Conservation (phyloP, 2,797 vertebrate species). For the Chaetophractus vellerosus region DNA sequence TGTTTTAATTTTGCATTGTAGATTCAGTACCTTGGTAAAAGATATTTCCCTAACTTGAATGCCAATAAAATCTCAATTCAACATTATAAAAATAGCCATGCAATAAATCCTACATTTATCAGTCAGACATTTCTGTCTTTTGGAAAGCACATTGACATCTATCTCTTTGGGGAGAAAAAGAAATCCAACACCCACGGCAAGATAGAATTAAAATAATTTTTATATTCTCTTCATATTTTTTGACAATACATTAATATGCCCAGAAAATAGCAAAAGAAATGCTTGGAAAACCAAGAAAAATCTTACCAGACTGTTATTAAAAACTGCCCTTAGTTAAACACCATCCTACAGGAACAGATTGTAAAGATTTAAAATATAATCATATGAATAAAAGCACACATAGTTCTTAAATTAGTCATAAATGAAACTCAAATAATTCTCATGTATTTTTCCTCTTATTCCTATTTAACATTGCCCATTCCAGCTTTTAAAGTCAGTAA, state of each 20-base stretch:
- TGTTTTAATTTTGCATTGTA: neutral
- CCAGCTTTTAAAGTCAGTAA: constrained; percentile 58
- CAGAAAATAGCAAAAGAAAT: constrained; percentile 63
- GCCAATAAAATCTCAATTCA: constrained; percentile 33
- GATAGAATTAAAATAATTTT: constrained; percentile 81
- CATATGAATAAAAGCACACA: constrained; percentile 85
- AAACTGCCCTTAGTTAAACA: constrained; percentile 84
- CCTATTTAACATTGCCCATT: constrained; percentile 17
- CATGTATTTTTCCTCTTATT: constrained; percentile 56
- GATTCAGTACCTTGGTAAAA: constrained; percentile 35
- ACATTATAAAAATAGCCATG: constrained; percentile 45
- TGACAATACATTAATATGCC: constrained; percentile 73
- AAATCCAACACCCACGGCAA: constrained; percentile 67
- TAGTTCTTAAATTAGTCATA: constrained; percentile 84
- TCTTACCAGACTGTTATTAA: constrained; percentile 80
- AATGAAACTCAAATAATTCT: constrained; percentile 81
- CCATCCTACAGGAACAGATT: constrained; percentile 79
- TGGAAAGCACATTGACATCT: constrained; percentile 71
- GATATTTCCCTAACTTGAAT: constrained; percentile 29
- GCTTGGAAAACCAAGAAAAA: constrained; percentile 65
- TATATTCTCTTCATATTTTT: constrained; percentile 67
- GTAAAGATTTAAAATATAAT: constrained; percentile 86
- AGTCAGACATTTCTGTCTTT: constrained; percentile 61
- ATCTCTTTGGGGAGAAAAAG: constrained; percentile 71
- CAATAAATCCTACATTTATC: constrained; percentile 47